Evolutionary conservation across 2,797 vertebrate species (phyloP), one percentile per base, ranked within the genome.

Genomic region (Arnoldichthys spilopterus): DNA sequence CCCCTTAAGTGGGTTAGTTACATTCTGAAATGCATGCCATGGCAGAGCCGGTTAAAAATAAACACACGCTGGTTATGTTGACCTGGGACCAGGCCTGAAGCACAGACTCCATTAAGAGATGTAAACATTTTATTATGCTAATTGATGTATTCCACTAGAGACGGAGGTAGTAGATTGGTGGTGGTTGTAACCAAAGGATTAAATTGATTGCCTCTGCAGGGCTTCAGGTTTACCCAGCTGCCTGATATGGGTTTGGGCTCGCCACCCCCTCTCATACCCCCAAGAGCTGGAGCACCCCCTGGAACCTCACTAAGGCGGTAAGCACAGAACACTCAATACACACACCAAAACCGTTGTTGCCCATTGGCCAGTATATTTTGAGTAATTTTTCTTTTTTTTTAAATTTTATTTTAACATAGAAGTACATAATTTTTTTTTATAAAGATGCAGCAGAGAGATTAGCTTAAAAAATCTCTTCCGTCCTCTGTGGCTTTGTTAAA

Each of bases 221-320:
- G 96, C 82, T 99, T 98, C 84, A 95, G 97, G 82, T 99, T 98
- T 90, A 98, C 97, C 51, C 98, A 99, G 90, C 97, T 99, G 86
- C 97, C 98, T 82, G 98, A 99, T 82, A 99, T 99, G 96, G 95
- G 96, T 84, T 95, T 98, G 85, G 97, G 97, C 18, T 95, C 96
- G 77, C 97, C 97, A 0, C 97, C 98, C 0, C 97, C 97, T 0
- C 95, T 98, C 47, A 95, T 99, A 40, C 96, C 97, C 87, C 97
- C 98, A 2, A 93, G 97, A 88, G 94, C 95, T 0, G 96, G 95
- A 87, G 96, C 95, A 1, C 95, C 96, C 59, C 95, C 95, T 77
- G 96, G 95, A 34, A 91, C 96, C 62, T 97, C 97, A 86, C 91
- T 98, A 84, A 93, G 95, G 89, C 94, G 97, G 98, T 99, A 97